Conservation (phyloP, 1,140 invertebrate species). For the Protaetia brevitarsis region DNA sequence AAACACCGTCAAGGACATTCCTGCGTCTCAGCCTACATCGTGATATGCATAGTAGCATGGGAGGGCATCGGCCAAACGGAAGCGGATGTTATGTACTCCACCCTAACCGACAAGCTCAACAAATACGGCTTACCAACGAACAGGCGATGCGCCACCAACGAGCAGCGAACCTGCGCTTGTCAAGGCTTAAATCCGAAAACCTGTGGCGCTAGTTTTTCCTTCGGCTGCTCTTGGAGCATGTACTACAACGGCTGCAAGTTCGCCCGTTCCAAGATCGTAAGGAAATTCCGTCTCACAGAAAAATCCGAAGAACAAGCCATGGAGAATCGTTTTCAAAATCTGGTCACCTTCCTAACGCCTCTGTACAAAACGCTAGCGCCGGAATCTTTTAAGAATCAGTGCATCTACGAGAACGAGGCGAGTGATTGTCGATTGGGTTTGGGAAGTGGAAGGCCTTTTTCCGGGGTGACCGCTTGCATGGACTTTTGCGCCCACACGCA, state of each 20-base stretch:
- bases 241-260: slow-evolving; percentile 98
- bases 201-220: slow-evolving; percentile 91
- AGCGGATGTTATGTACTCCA: slow-evolving; percentile 82
- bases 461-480: slow-evolving; percentile 92
- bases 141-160: slow-evolving; percentile 84
- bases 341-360: slow-evolving; percentile 82
- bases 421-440: slow-evolving; percentile 86
- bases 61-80: slow-evolving; percentile 80
- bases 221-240: slow-evolving; percentile 98
- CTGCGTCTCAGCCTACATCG: slow-evolving; percentile 83
- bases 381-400: slow-evolving; percentile 88
- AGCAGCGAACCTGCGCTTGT: slow-evolving; percentile 91
- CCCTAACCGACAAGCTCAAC: slow-evolving; percentile 82
- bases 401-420: slow-evolving; percentile 82
- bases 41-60: slow-evolving; percentile 90
- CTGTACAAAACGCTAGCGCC: slow-evolving; percentile 85
- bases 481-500: slow-evolving; percentile 96
- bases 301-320: slow-evolving; percentile 85
- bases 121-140: slow-evolving; percentile 77
- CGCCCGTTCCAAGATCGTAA: slow-evolving; percentile 84
- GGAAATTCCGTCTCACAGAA: slow-evolving; percentile 90
- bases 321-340: slow-evolving; percentile 82
- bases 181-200: slow-evolving; percentile 87
- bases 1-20: slow-evolving; percentile 79
- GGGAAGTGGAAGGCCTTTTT: slow-evolving; percentile 84